A percentile compares a stretch with the other conserved stretches of the same genome.
Conservation (phyloP, 1,140 invertebrate genomes). For the Chionoecetes opilio region DNA sequence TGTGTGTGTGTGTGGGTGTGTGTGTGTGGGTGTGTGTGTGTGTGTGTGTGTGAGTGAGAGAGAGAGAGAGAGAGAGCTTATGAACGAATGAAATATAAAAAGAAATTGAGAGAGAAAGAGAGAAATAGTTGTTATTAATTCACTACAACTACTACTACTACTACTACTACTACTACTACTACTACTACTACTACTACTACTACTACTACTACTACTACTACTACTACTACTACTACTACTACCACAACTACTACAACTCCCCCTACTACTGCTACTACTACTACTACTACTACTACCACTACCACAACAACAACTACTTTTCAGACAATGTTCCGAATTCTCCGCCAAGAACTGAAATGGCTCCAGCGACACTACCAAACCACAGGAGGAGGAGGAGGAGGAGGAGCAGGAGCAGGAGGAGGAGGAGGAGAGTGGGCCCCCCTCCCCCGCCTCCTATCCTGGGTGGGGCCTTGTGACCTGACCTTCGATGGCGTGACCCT, state of each 20-base stretch:
- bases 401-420: conserved; percentile 58
- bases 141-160: not conserved
- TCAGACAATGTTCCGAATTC: conserved; percentile 82
- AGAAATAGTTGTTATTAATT: not conserved
- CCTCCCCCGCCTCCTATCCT: conserved; percentile 85
- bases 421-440: conserved; percentile 83
- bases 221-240: not conserved
- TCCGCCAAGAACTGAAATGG: conserved; percentile 84
- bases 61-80: not conserved
- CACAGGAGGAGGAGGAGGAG: not conserved
- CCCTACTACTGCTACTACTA: not conserved
- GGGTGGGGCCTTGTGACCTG: conserved; percentile 85
- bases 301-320: not conserved
- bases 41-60: not conserved
- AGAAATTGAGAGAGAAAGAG: not conserved
- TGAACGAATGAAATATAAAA: too few species aligned
- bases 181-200: conserved; percentile 20
- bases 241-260: not conserved
- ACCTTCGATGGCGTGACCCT: conserved; percentile 84
- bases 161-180: conserved; percentile 22
- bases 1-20: too few species aligned
- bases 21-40: too few species aligned
- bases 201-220: conserved; percentile 34
- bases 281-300: conserved; percentile 24
- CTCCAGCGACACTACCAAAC: conserved; percentile 83